Base-by-base conservation (phyloP, 2,113 vertebrate genomes). In the Chionodraco myersi region DNA sequence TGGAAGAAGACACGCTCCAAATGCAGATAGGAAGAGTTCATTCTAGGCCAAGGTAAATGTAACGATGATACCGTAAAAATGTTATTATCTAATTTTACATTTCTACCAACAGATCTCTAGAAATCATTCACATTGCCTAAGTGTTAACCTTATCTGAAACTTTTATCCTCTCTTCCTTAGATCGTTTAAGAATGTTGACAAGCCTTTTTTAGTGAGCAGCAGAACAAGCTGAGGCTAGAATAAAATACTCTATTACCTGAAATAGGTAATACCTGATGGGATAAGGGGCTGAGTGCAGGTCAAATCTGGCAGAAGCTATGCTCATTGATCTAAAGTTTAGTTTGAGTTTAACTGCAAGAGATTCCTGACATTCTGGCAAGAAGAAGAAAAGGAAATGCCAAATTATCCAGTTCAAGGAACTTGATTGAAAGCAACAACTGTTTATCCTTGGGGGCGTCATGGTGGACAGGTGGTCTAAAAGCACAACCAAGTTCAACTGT, bases 201-300 rank as follows among this genome's bases (percentile, higher is more conserved):
- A 74, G 47, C 11, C 62, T 49, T 62, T 57, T 1, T 57, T 1
- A 47, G 59, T 57, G 23, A 80, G 56, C 48, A 9, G 51, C 30
- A 4, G 30, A 30, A 30, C 30, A 79, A 56, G 30, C 56, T 36
- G 16, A 56, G 53, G 71, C 7, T 52, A 16, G 10, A 69, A 73
- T 57, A 69, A 21, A 71, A 61, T 51, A 12, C 14, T 41, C 16
- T 30, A 65, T 6, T 67, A 66, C 83, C 41, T 60, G 13, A 47
- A 80, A 41, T 6, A 36, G 52, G 52, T 44, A 77, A 83, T 23
- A 49, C 56, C 47, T 77, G 59, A 74, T 23, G 48, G 57, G 53
- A 70, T 65, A 23, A 77, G 16, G 14, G 23, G 41, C 30, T 12
- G 59, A 41, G 36, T 18, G 51, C 62, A 76, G 66, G 21, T 56